Base-by-base conservation (phyloP, 1,140 invertebrate species). In the Spodoptera litura region DNA sequence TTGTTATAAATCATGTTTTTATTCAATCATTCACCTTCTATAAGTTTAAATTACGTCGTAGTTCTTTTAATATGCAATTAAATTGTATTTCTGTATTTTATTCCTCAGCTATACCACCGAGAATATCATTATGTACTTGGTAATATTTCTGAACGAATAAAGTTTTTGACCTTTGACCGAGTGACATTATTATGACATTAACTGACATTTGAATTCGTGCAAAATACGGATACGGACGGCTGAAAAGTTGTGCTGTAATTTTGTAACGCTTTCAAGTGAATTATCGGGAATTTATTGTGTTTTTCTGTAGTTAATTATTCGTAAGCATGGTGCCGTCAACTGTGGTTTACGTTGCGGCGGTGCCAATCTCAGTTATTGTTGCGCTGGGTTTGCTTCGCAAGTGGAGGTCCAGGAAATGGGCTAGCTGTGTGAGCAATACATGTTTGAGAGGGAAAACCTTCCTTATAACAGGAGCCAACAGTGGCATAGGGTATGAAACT, bases 381-480 rank as follows among this genome's bases (percentile, higher is more conserved):
- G 91, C 91, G 4, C 77, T 95, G 5, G 92, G 93, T 49, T 84
- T 95, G 58, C 81, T 94, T 76, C 90, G 94, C 31, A 93, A 91
- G 78, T 91, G 92, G 90, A 88, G 91, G 81, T 91, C 92, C 6
- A 87, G 90, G 61, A 89, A 86, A 80, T 95, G 94, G 94, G 91
- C 84, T 11, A 94, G 88, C 78, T 94, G 93, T 79, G 71, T 83
- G 5, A 91, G 86, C 68, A 92, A 91, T 73, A 91, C 89, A 66
- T 93, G 90, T 80, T 85, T 95, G 59, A 89, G 90, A 78, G 93
- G 93, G 20, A 95, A 95, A 87, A 95, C 93, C 12, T 97, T 96
- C 58, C 95, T 98, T 5, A 96, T 98, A 3, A 98, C 97, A 13
- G 98, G 98, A 27, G 97, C 96, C 1, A 98, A 97, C 90, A 96